phyloP scores from a whole-genome alignment of 2,888 invertebrate genomes.

The Aphodius granarius region DNA sequence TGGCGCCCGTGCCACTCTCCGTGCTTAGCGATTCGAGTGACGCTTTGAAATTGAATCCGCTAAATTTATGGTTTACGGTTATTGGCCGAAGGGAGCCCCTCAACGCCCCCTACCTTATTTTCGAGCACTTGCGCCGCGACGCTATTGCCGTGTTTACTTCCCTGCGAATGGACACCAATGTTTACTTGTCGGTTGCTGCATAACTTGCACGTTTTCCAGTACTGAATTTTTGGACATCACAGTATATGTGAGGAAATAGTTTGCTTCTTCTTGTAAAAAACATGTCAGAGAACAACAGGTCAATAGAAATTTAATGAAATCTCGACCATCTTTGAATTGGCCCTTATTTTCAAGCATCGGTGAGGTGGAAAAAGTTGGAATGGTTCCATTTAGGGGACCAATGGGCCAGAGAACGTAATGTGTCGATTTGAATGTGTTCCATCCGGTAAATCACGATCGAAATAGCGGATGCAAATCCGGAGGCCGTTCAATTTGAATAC shows the following conservation, averaged over 20 bases:
- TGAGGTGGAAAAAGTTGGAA: not conserved
- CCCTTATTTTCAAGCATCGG: not conserved
- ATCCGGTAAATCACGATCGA: constrained; percentile 46
- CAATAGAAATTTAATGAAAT: not conserved
- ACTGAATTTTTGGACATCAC: too few relatives aligned
- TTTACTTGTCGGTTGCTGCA: too few relatives aligned
- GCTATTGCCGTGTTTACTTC: not conserved
- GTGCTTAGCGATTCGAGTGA: not conserved
- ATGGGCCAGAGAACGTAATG: not conserved
- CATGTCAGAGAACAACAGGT: too few relatives aligned
- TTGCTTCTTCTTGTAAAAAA: too few relatives aligned
- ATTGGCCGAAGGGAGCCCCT: not conserved
- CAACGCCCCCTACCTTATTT: not conserved
- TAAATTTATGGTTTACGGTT: constrained; percentile 14
- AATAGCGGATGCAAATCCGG: constrained; percentile 45
- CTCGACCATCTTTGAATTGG: not conserved
- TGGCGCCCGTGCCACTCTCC: not conserved
- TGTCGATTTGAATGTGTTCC: constrained; percentile 12
- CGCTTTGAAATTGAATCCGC: constrained; percentile 7
- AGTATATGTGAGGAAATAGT: too few relatives aligned
- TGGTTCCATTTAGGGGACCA: not conserved
- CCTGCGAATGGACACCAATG: not conserved
- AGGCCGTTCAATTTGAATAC: constrained; percentile 55
- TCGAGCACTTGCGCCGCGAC: not conserved
- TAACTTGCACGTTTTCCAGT: too few relatives aligned